Evolutionary conservation across 2,888 invertebrate species (phyloP), one percentile per base, ranked within the genome.

Genomic region (Ephialtes manifestator): DNA sequence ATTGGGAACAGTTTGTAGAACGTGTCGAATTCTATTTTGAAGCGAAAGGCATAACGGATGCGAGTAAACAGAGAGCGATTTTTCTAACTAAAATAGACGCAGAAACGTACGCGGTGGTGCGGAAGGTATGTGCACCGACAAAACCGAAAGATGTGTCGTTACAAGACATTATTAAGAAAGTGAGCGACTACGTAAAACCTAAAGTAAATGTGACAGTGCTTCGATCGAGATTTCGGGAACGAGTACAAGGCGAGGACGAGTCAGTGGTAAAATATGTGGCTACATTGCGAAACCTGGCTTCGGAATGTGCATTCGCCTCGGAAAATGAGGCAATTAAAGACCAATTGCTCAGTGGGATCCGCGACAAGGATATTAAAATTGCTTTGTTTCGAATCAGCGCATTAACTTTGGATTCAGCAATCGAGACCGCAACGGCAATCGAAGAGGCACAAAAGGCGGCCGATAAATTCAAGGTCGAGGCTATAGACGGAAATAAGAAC

Each of bases 1-100:
- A 83, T 51, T 83, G 83, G 83, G 79, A 79, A 31, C 43, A 84
- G 53, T 84, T 84, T 46, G 53, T 80, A 10, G 83, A 83, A n/a
- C 63, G 83, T 13, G 43, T 85, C 4, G 85, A 85, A 10, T 28
- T 79, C 0, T 75, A 75, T 4, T 75, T 63, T 35, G 58, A 58
- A 39, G 79, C 79, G 3, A 79, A 82, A 1, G 68, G 31, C 4
- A 63, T 74, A 13, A 65, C 77, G 20, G 74, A 70, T 15, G 71
- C 48, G 28, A n/a, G 28, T 24, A 81, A 84, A n/a, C 76, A 84
- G 67, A 51, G 63, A 67, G 85, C 85, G 18, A 79, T 85, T 13
- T 48, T 85, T 0, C 43, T 85, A n/a, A 68, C 74, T 4, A 85
- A 85, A n/a, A 39, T 85, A 0, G 35, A 74, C 20, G 84, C 84